A percentile compares a stretch with the other conserved stretches of the same genome.
phyloP scores from a whole-genome alignment of 2,113 vertebrate species.

The Acinonyx jubatus region DNA sequence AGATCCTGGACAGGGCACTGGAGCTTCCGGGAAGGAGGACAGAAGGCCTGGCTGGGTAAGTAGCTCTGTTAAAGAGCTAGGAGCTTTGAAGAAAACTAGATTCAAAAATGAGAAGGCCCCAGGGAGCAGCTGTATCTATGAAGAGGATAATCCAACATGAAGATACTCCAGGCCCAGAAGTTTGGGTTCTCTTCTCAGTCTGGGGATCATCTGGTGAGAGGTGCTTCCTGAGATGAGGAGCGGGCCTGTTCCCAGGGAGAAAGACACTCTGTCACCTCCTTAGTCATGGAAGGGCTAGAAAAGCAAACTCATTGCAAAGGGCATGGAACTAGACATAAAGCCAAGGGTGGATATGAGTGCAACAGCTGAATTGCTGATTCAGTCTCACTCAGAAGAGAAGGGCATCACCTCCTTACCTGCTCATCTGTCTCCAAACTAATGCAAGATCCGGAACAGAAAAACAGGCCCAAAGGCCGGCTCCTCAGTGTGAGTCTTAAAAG shows the following conservation, averaged over 20 bases:
- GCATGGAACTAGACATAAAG: rapidly evolving
- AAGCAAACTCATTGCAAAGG: neutral
- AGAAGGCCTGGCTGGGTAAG: neutral
- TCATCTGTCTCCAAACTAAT: neutral
- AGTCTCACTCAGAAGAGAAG: neutral
- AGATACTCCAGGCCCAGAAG: neutral
- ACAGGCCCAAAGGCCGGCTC: neutral
- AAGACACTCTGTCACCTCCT: neutral
- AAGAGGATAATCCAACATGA: neutral
- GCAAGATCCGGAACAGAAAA: neutral
- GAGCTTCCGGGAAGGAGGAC: neutral
- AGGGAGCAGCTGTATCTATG: neutral
- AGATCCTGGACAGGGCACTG: no score
- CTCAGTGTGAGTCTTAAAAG: neutral
- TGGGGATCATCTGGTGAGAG: neutral
- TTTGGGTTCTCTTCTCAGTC: neutral
- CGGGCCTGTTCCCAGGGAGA: neutral
- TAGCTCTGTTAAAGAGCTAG: neutral
- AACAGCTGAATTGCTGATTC: rapidly evolving
- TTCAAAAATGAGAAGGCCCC: neutral
- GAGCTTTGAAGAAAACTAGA: neutral
- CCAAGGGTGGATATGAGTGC: neutral
- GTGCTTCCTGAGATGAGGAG: neutral
- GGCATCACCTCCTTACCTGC: neutral
- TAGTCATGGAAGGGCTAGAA: neutral